A percentile compares a stretch with the other conserved stretches of the same genome.
phyloP scores from a whole-genome alignment of 2,797 vertebrate species.

The Pseudocheirus occidentalis region DNA sequence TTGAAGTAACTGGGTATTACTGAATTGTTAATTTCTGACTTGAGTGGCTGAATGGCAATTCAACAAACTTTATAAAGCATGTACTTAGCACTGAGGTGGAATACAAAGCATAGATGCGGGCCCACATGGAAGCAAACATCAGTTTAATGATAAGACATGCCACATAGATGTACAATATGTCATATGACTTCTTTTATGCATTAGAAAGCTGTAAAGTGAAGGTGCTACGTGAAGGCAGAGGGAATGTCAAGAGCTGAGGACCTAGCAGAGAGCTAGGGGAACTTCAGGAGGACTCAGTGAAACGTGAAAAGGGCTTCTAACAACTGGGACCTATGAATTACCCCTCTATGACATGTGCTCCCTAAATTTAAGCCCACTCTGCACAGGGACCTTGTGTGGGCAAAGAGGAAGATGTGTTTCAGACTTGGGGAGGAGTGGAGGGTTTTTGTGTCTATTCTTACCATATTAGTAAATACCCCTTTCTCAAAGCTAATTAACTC shows the following conservation, averaged over 20 bases:
- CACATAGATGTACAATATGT: neutral
- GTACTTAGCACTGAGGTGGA: neutral
- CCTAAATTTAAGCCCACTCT: neutral
- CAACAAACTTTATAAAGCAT: neutral
- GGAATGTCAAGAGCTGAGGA: neutral
- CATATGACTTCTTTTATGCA: neutral
- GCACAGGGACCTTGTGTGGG: neutral
- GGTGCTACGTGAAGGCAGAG: neutral
- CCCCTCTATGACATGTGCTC: neutral
- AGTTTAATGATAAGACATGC: neutral
- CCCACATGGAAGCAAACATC: neutral
- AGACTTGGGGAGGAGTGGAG: neutral
- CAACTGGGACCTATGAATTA: neutral
- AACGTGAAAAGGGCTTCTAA: neutral
- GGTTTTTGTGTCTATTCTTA: neutral
- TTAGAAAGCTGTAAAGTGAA: neutral
- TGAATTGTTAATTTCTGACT: neutral
- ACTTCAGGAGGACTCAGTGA: neutral
- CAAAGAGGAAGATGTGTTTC: neutral
- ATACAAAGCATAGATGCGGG: neutral
- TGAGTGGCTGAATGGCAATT: neutral
- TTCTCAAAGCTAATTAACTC: neutral
- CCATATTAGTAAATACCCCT: neutral
- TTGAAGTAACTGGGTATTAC: neutral
- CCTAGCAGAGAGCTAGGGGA: neutral